phyloP scores from a whole-genome alignment of 1,140 invertebrate species.

The Brevipalpus yothersi region DNA sequence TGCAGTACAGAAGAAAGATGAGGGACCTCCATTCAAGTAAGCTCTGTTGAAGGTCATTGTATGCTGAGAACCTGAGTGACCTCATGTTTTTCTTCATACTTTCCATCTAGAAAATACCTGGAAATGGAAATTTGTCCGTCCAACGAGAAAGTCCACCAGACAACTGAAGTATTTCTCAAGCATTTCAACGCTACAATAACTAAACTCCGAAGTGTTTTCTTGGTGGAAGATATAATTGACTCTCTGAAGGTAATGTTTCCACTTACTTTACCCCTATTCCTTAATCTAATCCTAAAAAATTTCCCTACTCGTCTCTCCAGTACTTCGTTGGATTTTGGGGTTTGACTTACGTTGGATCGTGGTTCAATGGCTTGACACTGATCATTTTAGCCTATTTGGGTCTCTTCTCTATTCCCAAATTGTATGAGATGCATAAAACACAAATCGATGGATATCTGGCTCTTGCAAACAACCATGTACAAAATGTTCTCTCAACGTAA shows the following conservation, averaged over 20 bases:
- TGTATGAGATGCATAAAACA: constrained; percentile 90
- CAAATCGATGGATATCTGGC: constrained; percentile 83
- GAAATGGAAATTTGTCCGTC: constrained; percentile 60
- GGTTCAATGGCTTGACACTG: constrained; percentile 94
- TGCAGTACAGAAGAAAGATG: constrained; percentile 84
- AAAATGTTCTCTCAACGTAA: constrained; percentile 3
- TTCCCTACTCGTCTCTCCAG: constrained; percentile 30
- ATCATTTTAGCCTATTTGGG: constrained; percentile 75
- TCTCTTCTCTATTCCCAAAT: constrained; percentile 82
- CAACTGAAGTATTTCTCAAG: constrained; percentile 51
- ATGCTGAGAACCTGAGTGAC: no score
- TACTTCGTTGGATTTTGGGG: constrained; percentile 78
- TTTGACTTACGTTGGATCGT: constrained; percentile 80
- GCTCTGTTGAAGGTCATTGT: constrained; percentile 17
- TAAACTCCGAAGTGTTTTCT: constrained; percentile 69
- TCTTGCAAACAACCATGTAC: constrained; percentile 46
- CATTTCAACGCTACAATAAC: constrained; percentile 51
- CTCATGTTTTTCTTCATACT: no score
- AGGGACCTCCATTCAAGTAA: constrained; percentile 93
- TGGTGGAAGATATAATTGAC: constrained; percentile 86
- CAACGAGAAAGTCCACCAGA: constrained; percentile 60
- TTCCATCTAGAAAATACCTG: constrained; percentile 41
- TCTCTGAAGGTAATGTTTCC: constrained; percentile 30
- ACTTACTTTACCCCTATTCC: neutral
- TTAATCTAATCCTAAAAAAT: neutral